Base-by-base conservation (phyloP, 2,888 invertebrate genomes). In the Eutolmus rufibarbis region DNA sequence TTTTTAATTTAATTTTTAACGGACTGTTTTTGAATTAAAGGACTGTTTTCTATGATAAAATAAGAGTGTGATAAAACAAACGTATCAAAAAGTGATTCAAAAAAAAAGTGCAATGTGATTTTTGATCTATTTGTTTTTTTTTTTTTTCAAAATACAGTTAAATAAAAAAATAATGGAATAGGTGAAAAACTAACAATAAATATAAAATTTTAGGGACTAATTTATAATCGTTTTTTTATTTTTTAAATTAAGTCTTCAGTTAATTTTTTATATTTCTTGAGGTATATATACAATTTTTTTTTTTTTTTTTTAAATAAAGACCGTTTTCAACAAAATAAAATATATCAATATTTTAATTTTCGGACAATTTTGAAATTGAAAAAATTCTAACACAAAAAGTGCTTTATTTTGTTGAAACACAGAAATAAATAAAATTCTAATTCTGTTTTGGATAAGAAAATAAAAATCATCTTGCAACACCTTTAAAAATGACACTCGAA, bases 401-500 rank as follows among this genome's bases (percentile, higher is more conserved):
- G 66, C 34, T 28, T 82, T 77, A 82, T 82, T 82, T 82, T 82
- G 82, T 82, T 82, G 85, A 85, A 84, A 82, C 14, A 34, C 66
- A 37, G n/a, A 19, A 78, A 9, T 14, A 78, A 40, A 40, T 37
- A 37, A 37, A 23, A 19, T 79, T 78, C 40, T 19, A 77, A 31
- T 37, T 78, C 40, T 78, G 34, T 40, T 51, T 51, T 51, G 51
- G 8, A n/a, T 51, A 66, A 37, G 19, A 79, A 79, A 40, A 51
- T 66, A 85, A 57, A 85, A 66, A 66, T 37, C 16, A 57, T 19
- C 19, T 51, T 14, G 7, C 34, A 40, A 84, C 40, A 66, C 37
- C 86, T 23, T 57, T 23, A 31, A 31, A 89, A 90, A 92, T 92
- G 92, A 92, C 92, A 89, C 91, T 92, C 89, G 92, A 92, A 90